Evolutionary conservation across 23 tunicate species (phyloP).

Genomic region (Trididemnum miniatum): DNA sequence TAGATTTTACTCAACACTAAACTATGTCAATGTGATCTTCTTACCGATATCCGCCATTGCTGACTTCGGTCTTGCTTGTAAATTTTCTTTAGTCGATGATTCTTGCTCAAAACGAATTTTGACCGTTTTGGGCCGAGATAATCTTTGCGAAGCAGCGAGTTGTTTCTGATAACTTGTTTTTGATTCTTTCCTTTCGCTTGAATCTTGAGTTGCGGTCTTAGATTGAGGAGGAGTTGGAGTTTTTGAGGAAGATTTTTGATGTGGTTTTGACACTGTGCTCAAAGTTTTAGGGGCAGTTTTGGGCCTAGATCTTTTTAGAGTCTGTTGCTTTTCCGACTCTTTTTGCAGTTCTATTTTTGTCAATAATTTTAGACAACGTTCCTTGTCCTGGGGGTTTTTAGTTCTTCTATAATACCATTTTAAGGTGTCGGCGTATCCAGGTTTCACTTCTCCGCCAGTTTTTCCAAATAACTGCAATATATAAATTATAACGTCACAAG

Average conservation of each 20-base stretch:
- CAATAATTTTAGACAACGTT: conserved; percentile 65
- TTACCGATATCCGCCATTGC: conserved; percentile 93
- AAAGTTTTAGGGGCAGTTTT: not conserved
- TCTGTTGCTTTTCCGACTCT: not conserved
- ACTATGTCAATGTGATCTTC: not conserved
- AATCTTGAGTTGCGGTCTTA: not conserved
- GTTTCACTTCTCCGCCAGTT: conserved; percentile 77
- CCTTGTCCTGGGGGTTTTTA: conserved; percentile 64
- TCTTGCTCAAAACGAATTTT: not conserved
- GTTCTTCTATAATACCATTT: conserved; percentile 82
- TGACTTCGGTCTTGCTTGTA: conserved; percentile 63
- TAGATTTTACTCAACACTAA: no score
- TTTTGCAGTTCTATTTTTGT: conserved; percentile 48
- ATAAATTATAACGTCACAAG: conserved; percentile 7
- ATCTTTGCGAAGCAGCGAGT: conserved; percentile 45
- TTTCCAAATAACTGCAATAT: conserved; percentile 62
- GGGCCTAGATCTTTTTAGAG: not conserved
- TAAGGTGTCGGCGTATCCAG: conserved; percentile 62
- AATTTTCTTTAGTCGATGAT: not conserved
- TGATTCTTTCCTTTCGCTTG: not conserved
- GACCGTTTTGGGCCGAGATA: conserved; percentile 81
- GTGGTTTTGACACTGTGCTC: not conserved
- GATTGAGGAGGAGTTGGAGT: not conserved
- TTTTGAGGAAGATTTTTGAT: not conserved
- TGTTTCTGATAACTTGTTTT: conserved; percentile 54